Conservation (phyloP, 1,140 invertebrate genomes). For the Globodera rostochiensis region DNA sequence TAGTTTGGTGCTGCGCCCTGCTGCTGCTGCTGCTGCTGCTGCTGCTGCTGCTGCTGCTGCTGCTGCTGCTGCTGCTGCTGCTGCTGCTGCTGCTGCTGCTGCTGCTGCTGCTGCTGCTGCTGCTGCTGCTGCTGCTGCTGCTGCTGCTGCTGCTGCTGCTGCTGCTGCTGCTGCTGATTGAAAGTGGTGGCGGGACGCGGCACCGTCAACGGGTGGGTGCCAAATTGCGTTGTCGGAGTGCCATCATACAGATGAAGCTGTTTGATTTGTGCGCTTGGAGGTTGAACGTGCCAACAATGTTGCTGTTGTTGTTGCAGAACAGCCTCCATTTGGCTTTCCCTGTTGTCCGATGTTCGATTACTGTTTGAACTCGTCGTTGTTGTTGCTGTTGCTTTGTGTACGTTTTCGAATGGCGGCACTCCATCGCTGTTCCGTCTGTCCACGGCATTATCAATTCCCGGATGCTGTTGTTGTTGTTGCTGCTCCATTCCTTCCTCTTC, state of each 20-base stretch:
- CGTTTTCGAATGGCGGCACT: too few species aligned
- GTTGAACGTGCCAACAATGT: not conserved
- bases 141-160: too few species aligned
- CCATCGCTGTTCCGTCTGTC: too few species aligned
- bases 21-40: not conserved
- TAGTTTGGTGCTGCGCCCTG: too few species aligned
- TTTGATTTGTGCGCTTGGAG: not conserved
- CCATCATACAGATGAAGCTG: not conserved
- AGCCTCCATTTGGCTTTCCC: not conserved
- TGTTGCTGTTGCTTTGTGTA: not conserved
- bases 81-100: too few species aligned
- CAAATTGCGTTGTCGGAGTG: not conserved
- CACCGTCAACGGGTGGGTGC: too few species aligned
- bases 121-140: too few species aligned
- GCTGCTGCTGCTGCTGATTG: too few species aligned
- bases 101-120: too few species aligned
- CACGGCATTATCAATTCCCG: not conserved
- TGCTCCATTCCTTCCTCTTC: constrained; percentile 20
- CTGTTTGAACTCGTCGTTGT: not conserved
- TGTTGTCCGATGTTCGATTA: not conserved
- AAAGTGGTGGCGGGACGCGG: too few species aligned
- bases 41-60: not conserved
- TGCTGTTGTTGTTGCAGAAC: not conserved
- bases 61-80: too few species aligned
- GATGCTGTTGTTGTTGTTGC: not conserved